phyloP scores from a whole-genome alignment of 2,113 vertebrate species.

The Urocolius indicus region DNA sequence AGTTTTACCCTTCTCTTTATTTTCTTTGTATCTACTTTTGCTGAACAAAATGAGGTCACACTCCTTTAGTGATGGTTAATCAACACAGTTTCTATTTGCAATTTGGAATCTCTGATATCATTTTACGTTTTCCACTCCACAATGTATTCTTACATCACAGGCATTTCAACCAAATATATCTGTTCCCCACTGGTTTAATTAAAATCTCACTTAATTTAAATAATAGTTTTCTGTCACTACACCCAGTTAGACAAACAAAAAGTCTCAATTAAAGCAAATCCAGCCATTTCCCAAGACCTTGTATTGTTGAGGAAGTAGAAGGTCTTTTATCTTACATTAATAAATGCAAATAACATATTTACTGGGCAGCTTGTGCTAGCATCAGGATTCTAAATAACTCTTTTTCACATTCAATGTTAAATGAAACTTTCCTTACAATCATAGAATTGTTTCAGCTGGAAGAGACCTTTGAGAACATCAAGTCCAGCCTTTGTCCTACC shows the following conservation, averaged over 20 bases:
- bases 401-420: neutral
- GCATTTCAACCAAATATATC: neutral
- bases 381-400: neutral
- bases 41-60: neutral
- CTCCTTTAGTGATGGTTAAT: neutral
- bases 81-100: neutral
- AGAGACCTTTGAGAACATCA: too few species aligned
- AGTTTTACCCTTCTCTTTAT: neutral
- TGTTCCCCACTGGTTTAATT: neutral
- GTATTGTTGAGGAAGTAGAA: neutral
- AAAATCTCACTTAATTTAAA: constrained; percentile 13
- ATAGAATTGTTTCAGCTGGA: too few species aligned
- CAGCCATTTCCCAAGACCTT: neutral
- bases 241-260: neutral
- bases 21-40: neutral
- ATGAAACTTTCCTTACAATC: neutral
- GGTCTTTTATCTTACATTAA: neutral
- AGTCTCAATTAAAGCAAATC: neutral
- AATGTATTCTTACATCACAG: neutral
- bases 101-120: neutral
- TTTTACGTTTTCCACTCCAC: neutral
- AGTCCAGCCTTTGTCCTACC: too few species aligned
- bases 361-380: neutral
- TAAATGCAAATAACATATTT: neutral
- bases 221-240: neutral